phyloP scores from a whole-genome alignment of 1,140 invertebrate genomes.

The Drosophila hydei region DNA sequence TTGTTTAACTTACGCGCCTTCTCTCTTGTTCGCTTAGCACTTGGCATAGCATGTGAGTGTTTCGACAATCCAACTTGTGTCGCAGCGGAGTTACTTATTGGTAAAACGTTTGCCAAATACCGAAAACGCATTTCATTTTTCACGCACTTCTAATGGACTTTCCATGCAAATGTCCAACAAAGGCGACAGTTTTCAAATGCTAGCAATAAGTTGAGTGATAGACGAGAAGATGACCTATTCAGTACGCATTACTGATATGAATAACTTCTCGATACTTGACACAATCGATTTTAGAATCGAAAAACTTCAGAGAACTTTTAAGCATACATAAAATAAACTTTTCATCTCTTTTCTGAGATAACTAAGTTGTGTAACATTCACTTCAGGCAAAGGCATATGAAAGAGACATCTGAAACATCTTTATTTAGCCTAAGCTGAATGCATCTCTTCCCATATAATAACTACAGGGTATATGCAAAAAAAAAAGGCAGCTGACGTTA shows the following conservation, averaged over 20 bases:
- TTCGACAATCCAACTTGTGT: slow-evolving; percentile 26
- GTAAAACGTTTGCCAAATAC: slow-evolving; percentile 29
- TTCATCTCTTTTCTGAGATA: too few relatives aligned
- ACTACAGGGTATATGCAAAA: slow-evolving; percentile 12
- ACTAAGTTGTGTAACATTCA: too few relatives aligned
- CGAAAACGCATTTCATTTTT: slow-evolving; percentile 48
- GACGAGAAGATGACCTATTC: slow-evolving; percentile 6
- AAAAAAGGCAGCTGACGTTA: slow-evolving; percentile 49
- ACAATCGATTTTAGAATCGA: too few relatives aligned
- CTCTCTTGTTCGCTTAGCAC: too few relatives aligned
- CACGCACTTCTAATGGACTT: slow-evolving; percentile 50
- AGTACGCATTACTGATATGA: neutral
- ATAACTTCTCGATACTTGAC: too few relatives aligned
- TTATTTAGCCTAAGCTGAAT: too few relatives aligned
- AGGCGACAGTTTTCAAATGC: slow-evolving; percentile 12
- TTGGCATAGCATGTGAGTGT: slow-evolving; percentile 30
- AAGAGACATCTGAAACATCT: too few relatives aligned
- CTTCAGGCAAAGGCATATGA: too few relatives aligned
- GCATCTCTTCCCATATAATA: neutral
- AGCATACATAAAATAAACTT: too few relatives aligned
- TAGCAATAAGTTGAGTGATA: slow-evolving; percentile 14
- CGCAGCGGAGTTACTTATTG: slow-evolving; percentile 26
- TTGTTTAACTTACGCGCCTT: too few relatives aligned
- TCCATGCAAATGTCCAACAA: slow-evolving; percentile 61
- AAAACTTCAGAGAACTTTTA: too few relatives aligned